These are phyloP conservation scores for Hippasteria phrygiana DNA, from an alignment of 53 echinoderm and acorn worm genomes.

Conservation along the genomic window DNA sequence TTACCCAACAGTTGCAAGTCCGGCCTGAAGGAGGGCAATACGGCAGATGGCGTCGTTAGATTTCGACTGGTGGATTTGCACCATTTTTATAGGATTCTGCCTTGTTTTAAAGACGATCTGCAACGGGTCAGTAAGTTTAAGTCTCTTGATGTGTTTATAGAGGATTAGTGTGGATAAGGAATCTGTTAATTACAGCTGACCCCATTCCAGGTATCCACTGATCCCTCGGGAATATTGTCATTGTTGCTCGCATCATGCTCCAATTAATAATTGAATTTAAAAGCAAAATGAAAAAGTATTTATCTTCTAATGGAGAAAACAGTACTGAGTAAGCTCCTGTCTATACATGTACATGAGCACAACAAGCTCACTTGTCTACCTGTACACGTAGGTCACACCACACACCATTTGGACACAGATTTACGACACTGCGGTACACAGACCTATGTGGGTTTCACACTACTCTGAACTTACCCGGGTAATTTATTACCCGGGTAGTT, in stretches of 20 bases:
- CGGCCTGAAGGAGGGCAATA: not conserved
- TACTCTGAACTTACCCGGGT: too few species aligned
- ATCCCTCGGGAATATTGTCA: not conserved
- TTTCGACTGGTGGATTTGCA: conserved; percentile 1
- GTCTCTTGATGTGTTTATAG: conserved; percentile 25
- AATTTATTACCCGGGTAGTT: too few species aligned
- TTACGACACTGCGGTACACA: not conserved
- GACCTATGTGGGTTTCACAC: too few species aligned
- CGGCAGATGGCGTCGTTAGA: not conserved
- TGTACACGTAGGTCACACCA: too few species aligned
- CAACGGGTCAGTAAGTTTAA: conserved; percentile 5
- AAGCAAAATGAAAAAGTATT: not conserved
- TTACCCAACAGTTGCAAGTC: too few species aligned
- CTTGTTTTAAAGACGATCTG: not conserved
- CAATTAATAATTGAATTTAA: not conserved
- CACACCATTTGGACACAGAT: not conserved
- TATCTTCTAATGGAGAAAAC: too few species aligned
- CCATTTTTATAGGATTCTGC: not conserved
- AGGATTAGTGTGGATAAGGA: conserved; percentile 25
- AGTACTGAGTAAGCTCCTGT: too few species aligned
- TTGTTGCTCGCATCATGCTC: not conserved
- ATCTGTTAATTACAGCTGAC: not conserved
- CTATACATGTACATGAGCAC: not conserved
- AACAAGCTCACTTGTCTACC: too few species aligned
- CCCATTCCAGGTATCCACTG: not conserved